A percentile compares a stretch with the other conserved stretches of the same genome.
Evolutionary conservation across 1,140 invertebrate species (phyloP).

Genomic region (Gerris buenoi): DNA sequence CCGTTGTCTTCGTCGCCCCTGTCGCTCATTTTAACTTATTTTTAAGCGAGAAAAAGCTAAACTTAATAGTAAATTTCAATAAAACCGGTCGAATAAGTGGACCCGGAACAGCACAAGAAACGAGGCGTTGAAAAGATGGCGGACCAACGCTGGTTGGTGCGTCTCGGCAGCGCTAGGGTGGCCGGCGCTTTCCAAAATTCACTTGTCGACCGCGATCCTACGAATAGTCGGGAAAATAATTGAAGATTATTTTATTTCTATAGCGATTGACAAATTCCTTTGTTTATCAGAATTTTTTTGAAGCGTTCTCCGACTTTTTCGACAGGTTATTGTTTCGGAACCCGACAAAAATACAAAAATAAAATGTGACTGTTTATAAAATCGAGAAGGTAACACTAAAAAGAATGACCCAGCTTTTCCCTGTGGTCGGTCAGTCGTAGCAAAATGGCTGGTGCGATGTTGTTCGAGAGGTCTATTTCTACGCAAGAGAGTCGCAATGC

Average conservation of each 20-base stretch:
- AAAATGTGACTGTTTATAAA: neutral
- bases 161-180: neutral
- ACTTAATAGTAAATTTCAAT: neutral
- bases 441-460: conserved; percentile 70
- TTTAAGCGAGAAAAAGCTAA: neutral
- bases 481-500: conserved; percentile 48
- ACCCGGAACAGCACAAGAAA: neutral
- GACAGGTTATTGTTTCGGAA: too few species aligned
- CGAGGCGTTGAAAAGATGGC: neutral
- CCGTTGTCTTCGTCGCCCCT: neutral
- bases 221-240: too few species aligned
- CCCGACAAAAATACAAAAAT: too few species aligned
- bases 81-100: neutral
- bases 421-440: neutral
- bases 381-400: neutral
- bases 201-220: too few species aligned
- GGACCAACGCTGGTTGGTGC: neutral
- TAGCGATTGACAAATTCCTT: too few species aligned
- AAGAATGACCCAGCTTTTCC: conserved; percentile 12
- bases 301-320: too few species aligned
- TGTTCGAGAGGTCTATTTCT: conserved; percentile 60
- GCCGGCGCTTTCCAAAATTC: too few species aligned
- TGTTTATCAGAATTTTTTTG: too few species aligned
- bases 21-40: neutral
- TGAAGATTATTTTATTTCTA: too few species aligned